Conservation (phyloP, 2,797 vertebrate genomes). For the Molothrus ater region DNA sequence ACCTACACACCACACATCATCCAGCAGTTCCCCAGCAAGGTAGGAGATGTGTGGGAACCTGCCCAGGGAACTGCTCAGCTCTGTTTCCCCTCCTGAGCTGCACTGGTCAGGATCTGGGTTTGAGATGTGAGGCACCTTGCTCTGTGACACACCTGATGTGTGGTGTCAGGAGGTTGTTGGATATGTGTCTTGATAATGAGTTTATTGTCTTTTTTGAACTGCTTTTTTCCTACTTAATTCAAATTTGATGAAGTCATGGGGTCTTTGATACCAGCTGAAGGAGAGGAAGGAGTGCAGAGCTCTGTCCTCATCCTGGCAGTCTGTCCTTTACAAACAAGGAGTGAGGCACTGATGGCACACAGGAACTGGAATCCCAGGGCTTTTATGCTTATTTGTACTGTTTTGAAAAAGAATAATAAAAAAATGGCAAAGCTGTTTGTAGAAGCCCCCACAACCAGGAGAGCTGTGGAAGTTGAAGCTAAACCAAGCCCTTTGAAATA, state of each 20-base stretch:
- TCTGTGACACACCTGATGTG: not conserved
- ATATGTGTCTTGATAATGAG: not conserved
- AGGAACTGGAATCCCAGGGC: not conserved
- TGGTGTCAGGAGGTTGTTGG: not conserved
- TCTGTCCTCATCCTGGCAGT: not conserved
- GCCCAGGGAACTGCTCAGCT: not conserved
- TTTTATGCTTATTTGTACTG: not conserved
- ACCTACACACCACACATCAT: slow-evolving; percentile 89
- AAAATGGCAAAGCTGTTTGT: not conserved
- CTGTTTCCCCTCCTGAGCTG: not conserved
- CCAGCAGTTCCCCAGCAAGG: slow-evolving; percentile 96
- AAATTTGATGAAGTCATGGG: not conserved
- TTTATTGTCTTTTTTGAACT: not conserved
- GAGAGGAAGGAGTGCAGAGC: not conserved
- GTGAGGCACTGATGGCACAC: not conserved
- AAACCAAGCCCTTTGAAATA: not conserved
- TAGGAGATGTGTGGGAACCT: slow-evolving; percentile 47
- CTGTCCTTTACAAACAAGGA: not conserved
- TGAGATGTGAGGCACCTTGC: not conserved
- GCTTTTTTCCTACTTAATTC: not conserved
- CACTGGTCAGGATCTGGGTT: not conserved
- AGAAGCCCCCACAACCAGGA: not conserved
- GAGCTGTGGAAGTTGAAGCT: not conserved
- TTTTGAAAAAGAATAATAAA: not conserved
- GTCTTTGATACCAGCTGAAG: not conserved